Percentiles rank a stretch among this genome's conserved stretches.
Conservation (phyloP, 2,113 vertebrate species). For the Peromyscus leucopus region DNA sequence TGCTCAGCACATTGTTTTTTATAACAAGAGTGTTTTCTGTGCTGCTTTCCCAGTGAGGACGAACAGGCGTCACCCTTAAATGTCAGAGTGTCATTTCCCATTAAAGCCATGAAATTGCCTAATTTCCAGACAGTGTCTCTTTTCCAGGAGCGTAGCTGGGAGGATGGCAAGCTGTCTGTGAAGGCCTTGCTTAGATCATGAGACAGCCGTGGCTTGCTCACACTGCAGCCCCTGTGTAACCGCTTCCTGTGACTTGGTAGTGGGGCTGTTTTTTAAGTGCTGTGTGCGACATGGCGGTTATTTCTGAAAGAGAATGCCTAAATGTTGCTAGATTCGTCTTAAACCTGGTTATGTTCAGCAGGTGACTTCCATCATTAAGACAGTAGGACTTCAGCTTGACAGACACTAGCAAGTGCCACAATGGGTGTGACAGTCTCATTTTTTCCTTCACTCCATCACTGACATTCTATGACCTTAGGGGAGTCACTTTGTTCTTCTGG, state of each 20-base stretch:
- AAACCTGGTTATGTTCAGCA: neutral
- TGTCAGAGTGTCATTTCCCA: conserved; percentile 39
- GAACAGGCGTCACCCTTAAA: neutral
- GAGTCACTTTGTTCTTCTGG: conserved; percentile 21
- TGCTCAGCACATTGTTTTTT: neutral
- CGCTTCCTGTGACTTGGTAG: neutral
- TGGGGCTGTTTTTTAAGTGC: neutral
- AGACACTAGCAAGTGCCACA: neutral
- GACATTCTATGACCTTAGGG: neutral
- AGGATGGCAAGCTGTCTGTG: neutral
- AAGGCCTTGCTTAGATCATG: neutral
- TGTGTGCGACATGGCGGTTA: neutral
- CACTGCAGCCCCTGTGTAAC: neutral
- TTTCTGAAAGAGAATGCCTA: neutral
- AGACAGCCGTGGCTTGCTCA: neutral
- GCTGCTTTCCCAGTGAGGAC: neutral
- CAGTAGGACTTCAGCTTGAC: neutral
- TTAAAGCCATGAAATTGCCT: conserved; percentile 38
- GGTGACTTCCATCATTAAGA: neutral
- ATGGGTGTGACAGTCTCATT: neutral
- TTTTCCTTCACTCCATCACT: neutral
- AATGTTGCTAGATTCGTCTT: neutral
- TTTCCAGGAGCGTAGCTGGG: neutral
- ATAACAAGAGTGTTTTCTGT: neutral
- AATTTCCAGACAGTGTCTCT: neutral